Conservation (phyloP, 1,140 invertebrate species). For the Andrena cerasifolii region DNA sequence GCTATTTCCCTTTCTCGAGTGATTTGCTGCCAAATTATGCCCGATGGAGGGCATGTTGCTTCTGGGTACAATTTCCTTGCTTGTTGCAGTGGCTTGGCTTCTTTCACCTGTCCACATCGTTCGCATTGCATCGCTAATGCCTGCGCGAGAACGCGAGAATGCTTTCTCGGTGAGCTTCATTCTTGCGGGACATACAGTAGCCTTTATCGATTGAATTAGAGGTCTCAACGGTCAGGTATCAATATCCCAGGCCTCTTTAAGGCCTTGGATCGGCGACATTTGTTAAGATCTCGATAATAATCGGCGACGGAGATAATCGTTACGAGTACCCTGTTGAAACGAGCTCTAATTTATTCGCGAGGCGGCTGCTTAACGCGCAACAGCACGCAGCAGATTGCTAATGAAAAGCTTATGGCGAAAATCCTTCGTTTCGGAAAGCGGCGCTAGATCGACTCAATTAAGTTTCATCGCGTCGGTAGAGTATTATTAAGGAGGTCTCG, state of each 20-base stretch:
- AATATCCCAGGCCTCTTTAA: background rate
- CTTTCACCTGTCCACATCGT: background rate
- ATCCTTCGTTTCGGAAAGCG: background rate
- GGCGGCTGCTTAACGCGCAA: background rate
- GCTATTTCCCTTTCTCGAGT: slow-evolving; percentile 32
- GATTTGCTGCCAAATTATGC: slow-evolving; percentile 43
- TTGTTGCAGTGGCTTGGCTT: background rate
- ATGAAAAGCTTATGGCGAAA: background rate
- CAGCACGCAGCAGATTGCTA: background rate
- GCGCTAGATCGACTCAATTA: slow-evolving; percentile 6
- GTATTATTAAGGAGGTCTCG: background rate
- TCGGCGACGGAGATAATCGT: background rate
- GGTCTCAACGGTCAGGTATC: background rate
- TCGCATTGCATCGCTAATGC: background rate
- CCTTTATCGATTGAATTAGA: background rate
- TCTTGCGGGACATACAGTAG: background rate
- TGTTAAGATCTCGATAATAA: background rate
- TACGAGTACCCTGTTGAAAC: background rate
- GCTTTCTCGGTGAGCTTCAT: background rate
- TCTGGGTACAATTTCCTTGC: slow-evolving; percentile 19
- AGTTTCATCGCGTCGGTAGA: background rate
- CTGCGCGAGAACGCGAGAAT: background rate
- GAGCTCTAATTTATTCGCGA: background rate
- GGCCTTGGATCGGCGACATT: background rate
- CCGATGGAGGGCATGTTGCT: slow-evolving; percentile 12